Evolutionary conservation across 2,797 vertebrate genomes (phyloP).

Genomic region (Hydrolagus colliei): DNA sequence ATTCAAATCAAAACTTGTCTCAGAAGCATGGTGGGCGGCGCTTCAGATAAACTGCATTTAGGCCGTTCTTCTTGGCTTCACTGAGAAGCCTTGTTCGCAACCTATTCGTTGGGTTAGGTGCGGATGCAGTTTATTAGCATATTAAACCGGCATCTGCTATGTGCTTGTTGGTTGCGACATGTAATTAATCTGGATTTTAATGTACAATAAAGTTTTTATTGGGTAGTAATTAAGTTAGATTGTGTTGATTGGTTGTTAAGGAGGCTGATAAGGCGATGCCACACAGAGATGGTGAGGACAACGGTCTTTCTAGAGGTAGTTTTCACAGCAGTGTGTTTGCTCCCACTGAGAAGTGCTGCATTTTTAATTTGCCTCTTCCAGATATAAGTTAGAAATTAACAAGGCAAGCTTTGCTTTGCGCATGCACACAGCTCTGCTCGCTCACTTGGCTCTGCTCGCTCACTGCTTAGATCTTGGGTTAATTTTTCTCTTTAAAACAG

Average conservation of each 20-base stretch:
- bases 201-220: slow-evolving; percentile 30
- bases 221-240: slow-evolving; percentile 31
- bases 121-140: slow-evolving; percentile 2
- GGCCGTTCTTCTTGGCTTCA: background rate
- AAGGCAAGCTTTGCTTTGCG: background rate
- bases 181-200: slow-evolving; percentile 33
- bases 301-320: background rate
- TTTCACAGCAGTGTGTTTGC: slow-evolving; percentile 16
- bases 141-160: slow-evolving; percentile 29
- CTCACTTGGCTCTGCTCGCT: background rate
- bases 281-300: slow-evolving; percentile 1
- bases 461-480: no score
- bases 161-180: slow-evolving; percentile 22
- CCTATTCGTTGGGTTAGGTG: background rate
- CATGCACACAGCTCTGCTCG: background rate
- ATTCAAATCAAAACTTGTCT: background rate
- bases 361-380: slow-evolving; percentile 20
- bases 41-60: background rate
- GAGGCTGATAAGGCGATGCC: background rate
- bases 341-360: slow-evolving; percentile 9
- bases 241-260: slow-evolving; percentile 25
- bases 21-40: background rate
- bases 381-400: slow-evolving; percentile 28
- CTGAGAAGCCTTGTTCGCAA: background rate
- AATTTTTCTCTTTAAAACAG: no score